phyloP scores from a whole-genome alignment of 2,797 vertebrate genomes.

The Artibeus lituratus region DNA sequence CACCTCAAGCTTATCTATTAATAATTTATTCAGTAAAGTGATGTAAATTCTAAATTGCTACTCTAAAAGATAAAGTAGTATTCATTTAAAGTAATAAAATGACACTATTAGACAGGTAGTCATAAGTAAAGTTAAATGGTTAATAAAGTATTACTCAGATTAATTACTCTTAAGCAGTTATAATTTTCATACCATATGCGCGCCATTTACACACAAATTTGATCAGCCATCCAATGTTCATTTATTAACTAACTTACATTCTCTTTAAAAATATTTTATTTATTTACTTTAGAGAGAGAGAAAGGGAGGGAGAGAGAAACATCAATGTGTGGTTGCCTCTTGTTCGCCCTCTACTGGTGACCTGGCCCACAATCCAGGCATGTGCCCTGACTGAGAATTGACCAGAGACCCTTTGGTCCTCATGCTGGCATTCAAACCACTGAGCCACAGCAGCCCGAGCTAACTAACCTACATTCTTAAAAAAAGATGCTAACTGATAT shows the following conservation, averaged over 20 bases:
- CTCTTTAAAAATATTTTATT: no score
- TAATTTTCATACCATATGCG: not conserved
- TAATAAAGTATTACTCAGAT: slow-evolving; percentile 10
- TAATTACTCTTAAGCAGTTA: slow-evolving; percentile 1
- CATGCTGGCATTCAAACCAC: no score
- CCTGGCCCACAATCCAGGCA: no score
- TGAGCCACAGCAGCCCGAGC: no score
- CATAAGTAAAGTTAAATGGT: slow-evolving; percentile 21
- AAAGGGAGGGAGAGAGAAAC: no score
- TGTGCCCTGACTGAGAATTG: no score
- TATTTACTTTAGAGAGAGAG: no score
- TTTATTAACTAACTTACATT: not conserved
- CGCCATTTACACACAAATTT: not conserved
- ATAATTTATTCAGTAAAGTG: not conserved
- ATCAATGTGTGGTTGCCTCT: no score
- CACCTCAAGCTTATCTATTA: not conserved
- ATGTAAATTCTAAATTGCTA: slow-evolving; percentile 35
- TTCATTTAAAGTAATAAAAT: slow-evolving; percentile 10
- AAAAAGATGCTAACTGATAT: not conserved
- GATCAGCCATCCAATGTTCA: not conserved
- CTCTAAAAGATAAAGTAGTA: not conserved
- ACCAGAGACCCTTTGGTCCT: no score
- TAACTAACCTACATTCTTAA: not conserved
- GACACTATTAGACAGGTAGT: slow-evolving; percentile 6
- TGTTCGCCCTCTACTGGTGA: no score